Evolutionary conservation across 2,797 vertebrate genomes (phyloP).

Genomic region (Danio kyathit): DNA sequence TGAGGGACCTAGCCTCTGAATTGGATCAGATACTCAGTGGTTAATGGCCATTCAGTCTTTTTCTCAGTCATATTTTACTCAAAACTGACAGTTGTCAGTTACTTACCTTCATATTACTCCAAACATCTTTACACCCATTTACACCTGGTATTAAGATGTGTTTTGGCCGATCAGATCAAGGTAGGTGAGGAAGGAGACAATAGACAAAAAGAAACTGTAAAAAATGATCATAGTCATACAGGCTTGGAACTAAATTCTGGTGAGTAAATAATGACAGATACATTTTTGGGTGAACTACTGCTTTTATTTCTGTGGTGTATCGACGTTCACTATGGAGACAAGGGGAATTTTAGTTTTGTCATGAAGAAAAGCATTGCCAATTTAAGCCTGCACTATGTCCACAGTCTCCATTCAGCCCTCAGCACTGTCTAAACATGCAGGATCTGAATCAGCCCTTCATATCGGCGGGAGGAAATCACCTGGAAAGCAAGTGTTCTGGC

Average conservation of each 20-base stretch:
- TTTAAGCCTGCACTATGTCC: constrained; percentile 6
- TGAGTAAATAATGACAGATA: neutral
- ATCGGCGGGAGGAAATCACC: constrained; percentile 43
- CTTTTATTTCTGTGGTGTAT: constrained; percentile 6
- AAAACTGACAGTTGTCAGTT: no score
- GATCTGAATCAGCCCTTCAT: constrained; percentile 42
- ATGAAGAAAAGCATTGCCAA: neutral
- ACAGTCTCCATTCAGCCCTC: neutral
- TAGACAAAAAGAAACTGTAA: neutral
- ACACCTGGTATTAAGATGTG: no score
- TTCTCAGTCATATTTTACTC: no score
- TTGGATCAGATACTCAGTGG: no score
- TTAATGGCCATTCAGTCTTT: no score
- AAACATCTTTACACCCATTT: no score
- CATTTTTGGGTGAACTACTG: neutral
- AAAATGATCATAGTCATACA: neutral
- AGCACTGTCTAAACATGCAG: constrained; percentile 51
- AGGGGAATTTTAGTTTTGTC: constrained; percentile 22
- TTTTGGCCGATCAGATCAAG: no score
- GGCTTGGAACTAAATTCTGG: constrained; percentile 1
- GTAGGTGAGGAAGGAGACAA: no score
- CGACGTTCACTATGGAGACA: neutral
- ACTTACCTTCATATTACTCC: no score
- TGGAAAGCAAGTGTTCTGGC: constrained; percentile 47
- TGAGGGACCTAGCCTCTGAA: no score